Percentiles rank a stretch among this genome's conserved stretches.
Evolutionary conservation across 2,888 invertebrate genomes (phyloP).

Genomic region (Capitulum mitella): DNA sequence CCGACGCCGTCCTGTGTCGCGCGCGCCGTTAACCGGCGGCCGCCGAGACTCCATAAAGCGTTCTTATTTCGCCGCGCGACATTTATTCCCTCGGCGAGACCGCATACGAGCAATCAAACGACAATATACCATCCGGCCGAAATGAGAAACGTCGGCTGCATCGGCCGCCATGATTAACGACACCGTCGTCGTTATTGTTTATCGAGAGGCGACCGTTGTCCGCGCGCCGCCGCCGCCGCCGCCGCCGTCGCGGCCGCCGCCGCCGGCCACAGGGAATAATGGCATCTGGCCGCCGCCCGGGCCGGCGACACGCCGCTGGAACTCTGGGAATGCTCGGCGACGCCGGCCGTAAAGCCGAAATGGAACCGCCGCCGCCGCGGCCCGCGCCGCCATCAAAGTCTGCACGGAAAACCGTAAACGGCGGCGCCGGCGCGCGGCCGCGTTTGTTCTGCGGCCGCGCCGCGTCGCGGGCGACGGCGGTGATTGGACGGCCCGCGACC

Average conservation of each 20-base stretch:
- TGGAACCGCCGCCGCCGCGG: not conserved
- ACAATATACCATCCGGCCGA: conserved; percentile 4
- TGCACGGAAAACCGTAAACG: not conserved
- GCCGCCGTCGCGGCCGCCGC: not conserved
- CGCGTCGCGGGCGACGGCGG: not conserved
- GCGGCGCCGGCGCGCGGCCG: not conserved
- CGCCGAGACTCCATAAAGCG: conserved; percentile 14
- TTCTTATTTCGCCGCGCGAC: conserved; percentile 21
- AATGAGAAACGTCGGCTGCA: conserved; percentile 18
- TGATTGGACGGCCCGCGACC: not conserved
- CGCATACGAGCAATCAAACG: conserved; percentile 24
- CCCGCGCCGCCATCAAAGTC: not conserved
- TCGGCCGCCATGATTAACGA: conserved; percentile 17
- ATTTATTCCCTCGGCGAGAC: conserved; percentile 8
- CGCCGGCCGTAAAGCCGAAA: not conserved
- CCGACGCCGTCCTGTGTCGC: not conserved
- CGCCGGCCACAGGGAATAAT: no score
- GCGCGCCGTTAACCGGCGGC: not conserved
- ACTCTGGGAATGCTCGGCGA: not conserved
- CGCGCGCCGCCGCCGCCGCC: not conserved
- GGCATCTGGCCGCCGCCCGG: not conserved
- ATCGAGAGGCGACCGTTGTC: not conserved
- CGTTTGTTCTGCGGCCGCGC: not conserved
- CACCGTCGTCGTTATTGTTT: not conserved
- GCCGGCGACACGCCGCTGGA: not conserved